Evolutionary conservation across 2,797 vertebrate species (phyloP).

Genomic region (Staurois parvus): DNA sequence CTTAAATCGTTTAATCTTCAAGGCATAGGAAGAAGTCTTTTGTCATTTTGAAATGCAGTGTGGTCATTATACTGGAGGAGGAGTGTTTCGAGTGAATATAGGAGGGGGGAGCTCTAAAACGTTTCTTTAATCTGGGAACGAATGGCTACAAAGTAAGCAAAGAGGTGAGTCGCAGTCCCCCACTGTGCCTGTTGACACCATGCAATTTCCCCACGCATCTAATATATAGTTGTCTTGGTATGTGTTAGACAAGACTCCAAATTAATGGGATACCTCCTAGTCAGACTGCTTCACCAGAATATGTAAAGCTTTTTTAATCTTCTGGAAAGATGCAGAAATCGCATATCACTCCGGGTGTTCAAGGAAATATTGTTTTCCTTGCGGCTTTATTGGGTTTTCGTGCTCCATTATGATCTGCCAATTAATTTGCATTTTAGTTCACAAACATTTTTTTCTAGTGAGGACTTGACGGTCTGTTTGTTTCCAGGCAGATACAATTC

Average conservation of each 20-base stretch:
- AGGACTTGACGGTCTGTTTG: slow-evolving; percentile 10
- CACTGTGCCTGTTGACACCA: slow-evolving; percentile 51
- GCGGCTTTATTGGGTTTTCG: slow-evolving; percentile 36
- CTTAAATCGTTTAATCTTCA: not conserved
- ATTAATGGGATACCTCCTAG: slow-evolving; percentile 57
- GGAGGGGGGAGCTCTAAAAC: slow-evolving; percentile 3
- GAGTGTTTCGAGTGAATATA: not conserved
- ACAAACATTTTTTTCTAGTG: slow-evolving; percentile 17
- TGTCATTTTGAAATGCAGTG: not conserved
- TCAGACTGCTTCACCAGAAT: slow-evolving; percentile 51
- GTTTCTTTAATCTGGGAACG: slow-evolving; percentile 26
- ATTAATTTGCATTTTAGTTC: slow-evolving; percentile 34
- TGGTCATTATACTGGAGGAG: not conserved
- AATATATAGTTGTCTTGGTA: slow-evolving; percentile 57
- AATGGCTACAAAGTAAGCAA: slow-evolving; percentile 34
- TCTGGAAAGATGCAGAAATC: slow-evolving; percentile 37
- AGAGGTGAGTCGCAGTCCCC: slow-evolving; percentile 45
- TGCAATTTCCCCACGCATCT: slow-evolving; percentile 61
- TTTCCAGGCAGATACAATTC: slow-evolving; percentile 11
- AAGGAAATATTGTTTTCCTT: slow-evolving; percentile 37
- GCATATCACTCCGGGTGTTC: slow-evolving; percentile 37
- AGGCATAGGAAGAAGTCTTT: not conserved
- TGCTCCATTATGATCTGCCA: slow-evolving; percentile 48
- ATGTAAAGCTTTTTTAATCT: slow-evolving; percentile 36
- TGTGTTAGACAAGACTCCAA: slow-evolving; percentile 54